These are phyloP conservation scores for Ctenoplectra terminalis DNA, from an alignment of 1,140 invertebrate genomes.

Conservation along the genomic window DNA sequence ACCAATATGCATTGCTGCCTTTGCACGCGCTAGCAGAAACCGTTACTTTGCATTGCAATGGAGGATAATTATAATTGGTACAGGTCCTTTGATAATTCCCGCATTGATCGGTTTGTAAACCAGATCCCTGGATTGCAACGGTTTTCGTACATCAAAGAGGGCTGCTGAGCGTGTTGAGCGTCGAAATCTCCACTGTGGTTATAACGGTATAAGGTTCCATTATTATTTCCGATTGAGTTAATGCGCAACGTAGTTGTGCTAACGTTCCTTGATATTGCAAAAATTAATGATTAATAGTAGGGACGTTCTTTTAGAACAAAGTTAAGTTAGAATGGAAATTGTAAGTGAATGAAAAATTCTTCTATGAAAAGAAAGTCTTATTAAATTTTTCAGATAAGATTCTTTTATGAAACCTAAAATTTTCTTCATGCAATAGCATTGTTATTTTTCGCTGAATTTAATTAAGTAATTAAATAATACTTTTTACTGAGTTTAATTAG, in stretches of 20 bases:
- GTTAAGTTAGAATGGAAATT: not conserved
- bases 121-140: slow-evolving; percentile 23
- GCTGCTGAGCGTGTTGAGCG: not conserved
- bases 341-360: not conserved
- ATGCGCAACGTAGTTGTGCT: rapidly evolving
- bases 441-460: no score
- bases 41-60: not conserved
- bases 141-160: slow-evolving; percentile 38
- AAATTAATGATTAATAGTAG: not conserved
- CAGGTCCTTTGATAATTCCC: slow-evolving; percentile 14
- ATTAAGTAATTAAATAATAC: no score
- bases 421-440: no score
- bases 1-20: not conserved
- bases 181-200: not conserved
- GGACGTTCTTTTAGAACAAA: not conserved
- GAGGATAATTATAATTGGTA: slow-evolving; percentile 31
- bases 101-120: slow-evolving; percentile 24
- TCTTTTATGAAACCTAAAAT: no score
- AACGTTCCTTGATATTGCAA: not conserved
- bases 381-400: no score
- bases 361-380: no score
- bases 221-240: not conserved
- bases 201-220: slow-evolving; percentile 3
- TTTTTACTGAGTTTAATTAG: no score
- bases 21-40: not conserved